phyloP scores from a whole-genome alignment of 2,113 vertebrate genomes.

The Rattus rattus region DNA sequence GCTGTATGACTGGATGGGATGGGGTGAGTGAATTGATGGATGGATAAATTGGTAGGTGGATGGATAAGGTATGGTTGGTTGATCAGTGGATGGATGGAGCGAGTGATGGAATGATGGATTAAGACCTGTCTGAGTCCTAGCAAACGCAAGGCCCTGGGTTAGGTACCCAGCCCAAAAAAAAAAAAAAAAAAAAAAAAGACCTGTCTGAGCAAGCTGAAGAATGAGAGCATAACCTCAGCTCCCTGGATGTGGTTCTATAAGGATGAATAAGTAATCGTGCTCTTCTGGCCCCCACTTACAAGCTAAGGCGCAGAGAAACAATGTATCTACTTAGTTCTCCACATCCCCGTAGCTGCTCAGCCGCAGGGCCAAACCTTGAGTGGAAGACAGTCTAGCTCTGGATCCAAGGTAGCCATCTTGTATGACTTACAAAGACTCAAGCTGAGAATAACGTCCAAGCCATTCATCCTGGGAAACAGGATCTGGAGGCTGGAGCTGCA shows the following conservation, averaged over 20 bases:
- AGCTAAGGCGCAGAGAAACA: background rate
- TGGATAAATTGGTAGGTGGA: no score
- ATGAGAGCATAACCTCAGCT: background rate
- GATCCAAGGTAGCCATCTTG: background rate
- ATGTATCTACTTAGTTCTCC: background rate
- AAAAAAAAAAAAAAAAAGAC: no score
- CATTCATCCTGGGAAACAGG: background rate
- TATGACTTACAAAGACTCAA: background rate
- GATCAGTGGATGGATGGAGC: background rate
- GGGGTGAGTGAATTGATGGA: no score
- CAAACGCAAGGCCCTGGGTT: no score
- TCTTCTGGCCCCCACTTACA: background rate
- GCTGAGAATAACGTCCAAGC: background rate
- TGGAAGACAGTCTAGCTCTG: background rate
- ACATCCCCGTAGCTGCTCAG: background rate
- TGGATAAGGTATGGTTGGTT: no score
- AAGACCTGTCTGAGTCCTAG: background rate
- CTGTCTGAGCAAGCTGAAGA: slow-evolving; percentile 2
- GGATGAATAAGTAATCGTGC: background rate
- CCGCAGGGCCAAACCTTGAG: background rate
- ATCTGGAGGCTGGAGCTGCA: background rate
- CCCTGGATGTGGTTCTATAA: background rate
- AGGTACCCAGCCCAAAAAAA: no score
- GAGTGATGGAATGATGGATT: background rate
- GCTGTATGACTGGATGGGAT: background rate